These are phyloP conservation scores for Oncopodura yosiiana DNA, from an alignment of 1,140 invertebrate genomes.

Conservation along the genomic window DNA sequence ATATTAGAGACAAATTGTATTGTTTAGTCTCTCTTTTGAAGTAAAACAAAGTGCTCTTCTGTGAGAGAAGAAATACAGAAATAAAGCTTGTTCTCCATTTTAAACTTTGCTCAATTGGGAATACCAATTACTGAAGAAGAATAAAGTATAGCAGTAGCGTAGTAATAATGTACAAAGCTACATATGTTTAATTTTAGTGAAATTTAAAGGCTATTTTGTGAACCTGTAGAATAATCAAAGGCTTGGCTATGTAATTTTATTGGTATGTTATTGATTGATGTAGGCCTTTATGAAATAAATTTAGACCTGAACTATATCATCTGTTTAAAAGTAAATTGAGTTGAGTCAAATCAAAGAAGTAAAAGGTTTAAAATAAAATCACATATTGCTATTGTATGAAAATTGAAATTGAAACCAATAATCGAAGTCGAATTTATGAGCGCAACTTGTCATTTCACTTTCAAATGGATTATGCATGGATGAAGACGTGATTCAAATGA, in stretches of 20 bases:
- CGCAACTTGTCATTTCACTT: background rate
- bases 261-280: too few species aligned
- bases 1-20: constrained; percentile 8
- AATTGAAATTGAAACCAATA: background rate
- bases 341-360: background rate
- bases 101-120: constrained; percentile 5
- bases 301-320: too few species aligned
- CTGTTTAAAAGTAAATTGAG: background rate
- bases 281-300: too few species aligned
- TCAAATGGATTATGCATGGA: constrained; percentile 10
- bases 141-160: background rate
- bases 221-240: too few species aligned
- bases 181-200: too few species aligned
- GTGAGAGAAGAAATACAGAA: background rate
- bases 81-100: background rate
- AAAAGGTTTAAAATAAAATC: background rate
- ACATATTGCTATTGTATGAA: too few species aligned
- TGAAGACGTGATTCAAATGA: too few species aligned
- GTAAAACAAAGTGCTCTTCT: background rate
- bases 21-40: constrained; percentile 3
- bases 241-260: too few species aligned
- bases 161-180: too few species aligned
- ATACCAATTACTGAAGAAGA: background rate
- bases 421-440: background rate
- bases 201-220: too few species aligned